Base-by-base conservation (phyloP, 2,113 vertebrate genomes). In the Macquaria australasica region DNA sequence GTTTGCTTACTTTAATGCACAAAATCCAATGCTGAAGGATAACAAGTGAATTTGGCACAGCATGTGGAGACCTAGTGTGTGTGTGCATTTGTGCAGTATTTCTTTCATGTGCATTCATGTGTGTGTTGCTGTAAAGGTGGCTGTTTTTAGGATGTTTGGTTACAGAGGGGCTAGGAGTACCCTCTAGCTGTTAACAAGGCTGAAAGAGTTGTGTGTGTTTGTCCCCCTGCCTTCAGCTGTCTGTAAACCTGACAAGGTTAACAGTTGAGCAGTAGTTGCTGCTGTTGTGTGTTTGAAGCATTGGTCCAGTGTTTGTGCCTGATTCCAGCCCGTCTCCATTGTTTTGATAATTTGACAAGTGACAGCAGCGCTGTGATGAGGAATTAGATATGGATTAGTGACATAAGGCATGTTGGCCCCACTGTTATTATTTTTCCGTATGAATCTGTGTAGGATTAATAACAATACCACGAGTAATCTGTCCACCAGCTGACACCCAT, bases 331-430 rank as follows among this genome's bases (percentile, higher is more conserved):
- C 39, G 3, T 83, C 63, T 78, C 60, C 41, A 73, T 87, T 89
- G 90, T 91, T 90, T 43, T 41, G 31, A 91, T 87, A 68, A 73
- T 73, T 88, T 87, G 45, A 75, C 11, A 23, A 84, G 81, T 28
- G 84, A 82, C 77, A 87, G 82, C 83, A 77, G 74, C 16, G 8
- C 81, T 85, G 73, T 78, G 81, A 82, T 85, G 73, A 81, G 45
- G 89, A 93, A 95, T 93, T 93, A 91, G 56, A 86, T 82, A 79
- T 83, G 87, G 92, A 93, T 94, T 94, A 93, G 84, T 68, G 89
- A 89, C 87, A 91, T 84, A 89, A 85, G 87, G 84, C 85, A 76
- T 87, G 91, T 81, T 86, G 85, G 70, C 80, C 79, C 79, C 68
- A 63, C 81, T 84, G 80, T 87, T 92, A 91, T 88, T 88, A 84